Base-by-base conservation (phyloP, 2,113 vertebrate genomes). In the Euleptes europaea region DNA sequence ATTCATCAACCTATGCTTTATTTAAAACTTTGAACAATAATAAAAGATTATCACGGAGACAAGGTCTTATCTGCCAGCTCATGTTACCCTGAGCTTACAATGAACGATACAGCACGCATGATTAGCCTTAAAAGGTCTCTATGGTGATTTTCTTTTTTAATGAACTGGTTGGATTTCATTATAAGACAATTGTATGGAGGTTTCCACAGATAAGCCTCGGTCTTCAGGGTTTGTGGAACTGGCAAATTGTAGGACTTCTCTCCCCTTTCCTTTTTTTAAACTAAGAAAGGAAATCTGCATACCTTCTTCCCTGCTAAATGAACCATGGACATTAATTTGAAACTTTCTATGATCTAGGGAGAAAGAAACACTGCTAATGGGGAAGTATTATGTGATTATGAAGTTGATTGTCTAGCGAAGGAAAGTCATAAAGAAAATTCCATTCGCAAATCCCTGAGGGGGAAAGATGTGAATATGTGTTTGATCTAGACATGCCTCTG, bases 151-250 rank as follows among this genome's bases (percentile, higher is more conserved):
- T 88, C 90, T 80, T 84, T 92, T 94, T 86, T 93, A 95, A 95
- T 93, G 92, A 94, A 89, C 88, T 93, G 87, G 23, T 84, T 82
- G 87, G 51, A 90, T 93, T 93, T 94, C 91, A 94, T 95, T 95
- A 92, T 14, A 78, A 63, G 78, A 2, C 91, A 94, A 95, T 89
- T 90, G 80, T 69, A 88, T n/a, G 69, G 90, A 78, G 80, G 74
- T 84, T 93, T 94, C 66, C 90, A 82, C 80, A 91, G 91, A 88
- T 86, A 92, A 85, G 80, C 19, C 84, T 90, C 85, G 85, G 89
- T 90, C 85, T 94, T 90, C 38, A 90, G 88, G 75, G 57, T 85
- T 35, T 86, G 63, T 31, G 72, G 10, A 65, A 72, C 65, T 86
- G 83, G 89, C 63, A 91, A 63, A 60, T 10, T 86, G 70, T 47